Evolutionary conservation across 2,888 invertebrate species (phyloP), one percentile per base, ranked within the genome.

Genomic region (Hyles lineata): DNA sequence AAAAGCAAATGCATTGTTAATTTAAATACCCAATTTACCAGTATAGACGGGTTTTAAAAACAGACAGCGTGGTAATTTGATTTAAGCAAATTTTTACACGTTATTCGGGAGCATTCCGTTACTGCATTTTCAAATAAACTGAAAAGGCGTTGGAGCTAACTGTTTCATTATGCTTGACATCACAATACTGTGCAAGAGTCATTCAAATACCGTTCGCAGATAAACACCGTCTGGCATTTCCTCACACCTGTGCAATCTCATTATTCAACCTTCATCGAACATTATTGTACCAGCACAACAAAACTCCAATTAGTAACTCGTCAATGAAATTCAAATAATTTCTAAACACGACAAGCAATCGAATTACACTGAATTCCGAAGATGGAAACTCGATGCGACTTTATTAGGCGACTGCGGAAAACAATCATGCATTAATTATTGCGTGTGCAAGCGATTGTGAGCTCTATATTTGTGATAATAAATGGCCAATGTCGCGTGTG

Each of bases 381-480:
- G 74, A 79, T 78, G 78, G 80, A 81, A 77, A 75, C 77, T 78
- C 43, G 79, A 55, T 75, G 79, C 76, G 77, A 76, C 75, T 77
- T 75, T 80, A 79, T 80, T 79, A 74, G 78, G 79, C 76, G 73
- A 62, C 74, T 72, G 71, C 60, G 74, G 76, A 72, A 72, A 79
- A 81, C 78, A 80, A 80, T 80, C 61, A 55, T 58, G 73, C 73
- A 73, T 73, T 61, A 23, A 61, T 70, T 70, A 73, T 50, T 23
- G 29, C 17, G 8, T 35, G 19, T 58, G 35, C 63, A 67, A 23
- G 21, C 35, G 32, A 72, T 67, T 58, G n/a, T 67, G 55, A 25
- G 21, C 63, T 71, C 55, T 32, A 43, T 55, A 9, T 35, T 2
- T 35, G 63, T 23, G 58, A 21, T 55, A 35, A 9, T 67, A 67